Base-by-base conservation (phyloP, 2,888 invertebrate species). In the Notodonta dromedarius region DNA sequence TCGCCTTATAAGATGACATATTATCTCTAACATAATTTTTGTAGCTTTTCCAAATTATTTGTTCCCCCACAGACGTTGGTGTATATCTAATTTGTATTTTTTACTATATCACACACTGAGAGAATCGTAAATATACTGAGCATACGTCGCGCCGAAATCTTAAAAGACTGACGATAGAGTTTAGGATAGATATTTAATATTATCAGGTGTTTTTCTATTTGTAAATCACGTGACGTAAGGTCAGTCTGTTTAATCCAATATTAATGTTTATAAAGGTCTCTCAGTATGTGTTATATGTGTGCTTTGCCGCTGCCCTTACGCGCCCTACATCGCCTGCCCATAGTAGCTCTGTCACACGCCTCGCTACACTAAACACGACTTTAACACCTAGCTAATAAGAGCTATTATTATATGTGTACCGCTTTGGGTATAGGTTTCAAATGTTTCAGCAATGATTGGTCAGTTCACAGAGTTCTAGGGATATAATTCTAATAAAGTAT, bases 361-460 rank as follows among this genome's bases (percentile, higher is more conserved):
- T 91, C 86, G 91, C 91, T 87, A 91, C 89, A 89, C 91, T 89
- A 88, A 91, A 91, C 85, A 85, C 84, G 82, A 86, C 83, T 81
- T 76, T 90, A 89, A 89, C 86, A 84, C 88, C 80, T 81, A 69
- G 86, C 85, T 86, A 80, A 76, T 85, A 85, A 85, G 81, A 83
- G 79, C 80, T 80, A 79, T 72, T 71, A 68, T 74, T 65, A 68
- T 73, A 58, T 66, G 67, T 60, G 59, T 73, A 77, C 70, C 70
- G 81, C 82, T 84, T 79, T 78, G 77, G 80, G 71, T 69, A 63
- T 68, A 70, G 67, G 65, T 65, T 73, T 70, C 70, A 40, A 24
- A 16, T 46, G 14, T 56, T 56, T 2, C 13, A 11, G 16, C 56
- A 52, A 46, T 48, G 39, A 51, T 9, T 42, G 44, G 6, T 32